Conservation (phyloP, 2,888 invertebrate species). For the Drosophila kambysellisi region DNA sequence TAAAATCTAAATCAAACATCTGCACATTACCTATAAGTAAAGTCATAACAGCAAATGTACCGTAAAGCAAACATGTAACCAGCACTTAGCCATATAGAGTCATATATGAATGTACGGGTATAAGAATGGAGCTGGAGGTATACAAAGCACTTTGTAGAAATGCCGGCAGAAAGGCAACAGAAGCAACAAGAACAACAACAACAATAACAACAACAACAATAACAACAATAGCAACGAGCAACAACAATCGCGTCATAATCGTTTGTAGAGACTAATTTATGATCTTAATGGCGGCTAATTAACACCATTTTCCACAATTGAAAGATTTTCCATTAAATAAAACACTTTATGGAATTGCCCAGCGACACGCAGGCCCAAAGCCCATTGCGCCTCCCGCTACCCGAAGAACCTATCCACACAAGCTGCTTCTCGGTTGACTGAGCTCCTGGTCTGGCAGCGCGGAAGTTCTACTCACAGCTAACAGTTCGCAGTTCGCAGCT, state of each 20-base stretch:
- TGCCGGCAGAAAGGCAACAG: slow-evolving; percentile 57
- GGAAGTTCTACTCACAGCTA: slow-evolving; percentile 61
- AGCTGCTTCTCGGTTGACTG: slow-evolving; percentile 59
- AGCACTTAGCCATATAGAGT: slow-evolving; percentile 68
- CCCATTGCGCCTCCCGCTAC: background rate
- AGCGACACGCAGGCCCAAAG: slow-evolving; percentile 63
- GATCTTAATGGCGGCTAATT: slow-evolving; percentile 81
- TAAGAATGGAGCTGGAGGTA: slow-evolving; percentile 14
- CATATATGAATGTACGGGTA: slow-evolving; percentile 31
- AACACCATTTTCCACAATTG: slow-evolving; percentile 81
- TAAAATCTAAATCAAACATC: slow-evolving; percentile 66
- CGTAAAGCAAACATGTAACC: slow-evolving; percentile 72
- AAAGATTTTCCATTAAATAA: slow-evolving; percentile 82
- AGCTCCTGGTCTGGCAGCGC: slow-evolving; percentile 33
- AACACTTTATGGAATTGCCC: slow-evolving; percentile 80
- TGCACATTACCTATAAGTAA: slow-evolving; percentile 58
- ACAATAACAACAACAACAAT: slow-evolving; percentile 4
- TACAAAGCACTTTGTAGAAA: slow-evolving; percentile 64
- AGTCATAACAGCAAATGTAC: slow-evolving; percentile 78
- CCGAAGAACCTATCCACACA: slow-evolving; percentile 4
- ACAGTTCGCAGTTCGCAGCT: slow-evolving; percentile 41
- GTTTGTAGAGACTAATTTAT: slow-evolving; percentile 81
- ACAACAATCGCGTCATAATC: slow-evolving; percentile 76
- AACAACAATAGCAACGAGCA: slow-evolving; percentile 35
- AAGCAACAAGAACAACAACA: slow-evolving; percentile 23